Percentiles rank a stretch among this genome's conserved stretches.
Evolutionary conservation across 2,113 vertebrate genomes (phyloP).

Genomic region (Phaethon lepturus): DNA sequence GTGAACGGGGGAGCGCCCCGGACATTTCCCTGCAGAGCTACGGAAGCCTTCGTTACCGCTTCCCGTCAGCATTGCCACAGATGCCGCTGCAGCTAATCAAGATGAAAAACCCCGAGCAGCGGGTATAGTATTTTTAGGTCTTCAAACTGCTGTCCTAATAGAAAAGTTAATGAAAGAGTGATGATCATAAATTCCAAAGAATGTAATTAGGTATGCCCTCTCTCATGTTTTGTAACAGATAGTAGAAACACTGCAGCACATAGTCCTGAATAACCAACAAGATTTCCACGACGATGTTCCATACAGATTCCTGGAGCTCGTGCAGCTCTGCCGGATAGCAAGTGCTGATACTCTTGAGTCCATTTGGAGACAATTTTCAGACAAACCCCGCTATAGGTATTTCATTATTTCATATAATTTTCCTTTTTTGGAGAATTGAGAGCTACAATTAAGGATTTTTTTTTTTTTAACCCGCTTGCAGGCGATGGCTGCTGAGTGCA

Average conservation of each 20-base stretch:
- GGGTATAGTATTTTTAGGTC: slow-evolving; percentile 66
- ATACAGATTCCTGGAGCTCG: slow-evolving; percentile 73
- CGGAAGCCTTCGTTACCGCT: slow-evolving; percentile 72
- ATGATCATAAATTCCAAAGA: neutral
- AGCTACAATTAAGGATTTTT: neutral
- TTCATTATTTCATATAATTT: neutral
- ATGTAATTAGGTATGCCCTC: neutral
- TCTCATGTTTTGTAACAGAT: slow-evolving; percentile 66
- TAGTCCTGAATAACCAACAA: slow-evolving; percentile 77
- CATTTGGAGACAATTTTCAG: slow-evolving; percentile 74
- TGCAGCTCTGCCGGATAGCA: slow-evolving; percentile 74
- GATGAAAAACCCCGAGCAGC: slow-evolving; percentile 60
- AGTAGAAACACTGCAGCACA: slow-evolving; percentile 74
- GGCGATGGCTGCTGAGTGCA: slow-evolving; percentile 80
- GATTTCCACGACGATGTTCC: slow-evolving; percentile 72
- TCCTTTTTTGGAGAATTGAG: neutral
- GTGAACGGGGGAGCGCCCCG: neutral
- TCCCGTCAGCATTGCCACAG: slow-evolving; percentile 51
- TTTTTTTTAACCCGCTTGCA: slow-evolving; percentile 7
- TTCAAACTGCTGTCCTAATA: neutral
- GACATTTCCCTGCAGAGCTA: slow-evolving; percentile 59
- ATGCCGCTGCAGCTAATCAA: slow-evolving; percentile 78
- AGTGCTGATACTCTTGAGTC: slow-evolving; percentile 63
- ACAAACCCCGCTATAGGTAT: slow-evolving; percentile 54
- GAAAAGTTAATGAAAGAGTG: neutral